These are phyloP conservation scores for Drosophila neutralis DNA, from an alignment of 2,888 invertebrate genomes.

Conservation along the genomic window DNA sequence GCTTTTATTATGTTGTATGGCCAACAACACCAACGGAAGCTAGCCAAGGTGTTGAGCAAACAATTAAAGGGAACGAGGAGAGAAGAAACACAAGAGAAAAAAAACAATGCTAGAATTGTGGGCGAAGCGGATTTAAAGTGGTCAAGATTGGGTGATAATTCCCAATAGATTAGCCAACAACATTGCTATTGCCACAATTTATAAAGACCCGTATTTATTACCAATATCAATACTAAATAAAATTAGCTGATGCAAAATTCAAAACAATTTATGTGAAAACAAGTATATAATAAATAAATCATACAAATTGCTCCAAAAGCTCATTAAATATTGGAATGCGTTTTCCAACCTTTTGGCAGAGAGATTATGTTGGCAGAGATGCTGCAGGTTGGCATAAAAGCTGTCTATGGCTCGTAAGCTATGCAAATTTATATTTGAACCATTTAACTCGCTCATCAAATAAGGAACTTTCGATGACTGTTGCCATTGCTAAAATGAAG, in stretches of 20 bases:
- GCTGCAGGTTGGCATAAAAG: not conserved
- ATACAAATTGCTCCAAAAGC: conserved; percentile 36
- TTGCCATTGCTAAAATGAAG: conserved; percentile 22
- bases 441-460: conserved; percentile 63
- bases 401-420: conserved; percentile 5
- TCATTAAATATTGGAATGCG: conserved; percentile 29
- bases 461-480: conserved; percentile 33
- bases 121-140: conserved; percentile 61
- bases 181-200: conserved; percentile 23
- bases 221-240: not conserved
- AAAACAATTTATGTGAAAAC: conserved; percentile 36
- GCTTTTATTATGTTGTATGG: conserved; percentile 74
- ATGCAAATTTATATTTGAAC: conserved; percentile 50
- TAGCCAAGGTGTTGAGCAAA: conserved; percentile 72
- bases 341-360: not conserved
- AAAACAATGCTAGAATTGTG: conserved; percentile 32
- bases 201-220: not conserved
- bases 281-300: conserved; percentile 53
- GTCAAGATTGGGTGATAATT: conserved; percentile 54
- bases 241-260: not conserved
- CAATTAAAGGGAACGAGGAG: conserved; percentile 62
- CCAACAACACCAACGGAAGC: conserved; percentile 35
- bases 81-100: conserved; percentile 2
- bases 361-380: conserved; percentile 37
- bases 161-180: conserved; percentile 20